Conservation (phyloP, 2,888 invertebrate species). For the Melieria crassipennis region DNA sequence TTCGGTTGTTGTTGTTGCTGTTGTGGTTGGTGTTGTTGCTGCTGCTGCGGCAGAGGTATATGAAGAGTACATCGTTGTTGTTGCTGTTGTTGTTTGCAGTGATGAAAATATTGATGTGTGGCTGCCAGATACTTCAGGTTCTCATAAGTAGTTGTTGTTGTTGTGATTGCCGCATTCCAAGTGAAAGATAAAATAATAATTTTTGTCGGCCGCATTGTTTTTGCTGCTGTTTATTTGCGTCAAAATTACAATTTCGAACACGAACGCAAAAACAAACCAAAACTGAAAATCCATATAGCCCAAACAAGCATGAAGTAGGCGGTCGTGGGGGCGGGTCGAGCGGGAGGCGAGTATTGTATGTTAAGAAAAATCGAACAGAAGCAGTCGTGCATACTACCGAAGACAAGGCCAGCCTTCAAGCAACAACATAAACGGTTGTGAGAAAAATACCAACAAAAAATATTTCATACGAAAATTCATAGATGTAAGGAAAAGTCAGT, state of each 20-base stretch:
- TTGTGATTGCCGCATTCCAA: constrained; percentile 21
- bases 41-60: constrained; percentile 11
- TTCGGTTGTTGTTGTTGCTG: constrained; percentile 23
- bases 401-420: no score
- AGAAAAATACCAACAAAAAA: no score
- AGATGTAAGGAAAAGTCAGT: no score
- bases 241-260: constrained; percentile 13
- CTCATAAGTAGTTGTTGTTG: constrained; percentile 13
- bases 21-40: constrained; percentile 29
- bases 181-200: constrained; percentile 6
- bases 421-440: no score
- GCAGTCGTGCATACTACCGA: no score
- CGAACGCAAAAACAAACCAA: constrained; percentile 2
- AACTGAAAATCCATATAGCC: constrained; percentile 6
- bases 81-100: constrained; percentile 43
- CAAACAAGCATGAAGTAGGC: no score
- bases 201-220: constrained; percentile 8
- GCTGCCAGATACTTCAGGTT: constrained; percentile 53
- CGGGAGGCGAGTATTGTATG: no score
- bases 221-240: background rate
- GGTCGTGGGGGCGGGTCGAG: no score
- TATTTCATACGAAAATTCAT: no score
- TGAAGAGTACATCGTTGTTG: constrained; percentile 13
- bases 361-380: no score
- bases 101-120: constrained; percentile 57